Base-by-base conservation (phyloP, 2,797 vertebrate genomes). In the Hoplostethus mediterraneus region DNA sequence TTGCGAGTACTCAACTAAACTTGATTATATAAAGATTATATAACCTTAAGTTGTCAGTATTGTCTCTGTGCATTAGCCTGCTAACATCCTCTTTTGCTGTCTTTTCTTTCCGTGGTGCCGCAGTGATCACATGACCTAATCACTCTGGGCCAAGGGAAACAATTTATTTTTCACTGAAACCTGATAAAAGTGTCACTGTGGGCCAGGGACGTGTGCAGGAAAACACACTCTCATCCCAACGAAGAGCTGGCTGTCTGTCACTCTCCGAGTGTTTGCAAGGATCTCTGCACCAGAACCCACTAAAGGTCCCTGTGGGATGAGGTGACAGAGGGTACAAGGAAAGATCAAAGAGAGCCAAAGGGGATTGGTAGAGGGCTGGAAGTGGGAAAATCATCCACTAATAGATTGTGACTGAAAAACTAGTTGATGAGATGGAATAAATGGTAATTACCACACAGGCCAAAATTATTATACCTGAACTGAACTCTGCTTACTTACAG, bases 11-110 rank as follows among this genome's bases (percentile, higher is more conserved):
- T 82, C 48, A n/a, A 55, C 81, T 82, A 67, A 73, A 89, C 79
- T 79, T 60, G 72, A 91, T 91, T 88, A 89, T 66, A 74, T 88
- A 92, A 90, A 81, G 53, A 82, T 85, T 91, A 81, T 76, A 73
- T 84, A 89, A 90, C 67, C 72, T 86, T 81, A 81, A 52, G 42
- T 75, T 70, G 63, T 55, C 84, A 62, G 67, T 31, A 14, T 72
- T 47, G 28, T 67, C 73, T 69, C 6, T 63, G 51, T 67, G 75
- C 66, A 81, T 85, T 81, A 77, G 64, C 48, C 17, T 33, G 60
- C 59, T 40, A 25, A 73, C 49, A 7, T 77, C 56, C 38, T 70
- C 63, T 71, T 73, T 49, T 38, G 6, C 44, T 79, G 61, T 21
- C 30, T 56, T 77, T 80, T 38, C 8, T 73, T 67, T 54, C 57